Conservation (phyloP, 2,113 vertebrate genomes). For the Crocuta crocuta region DNA sequence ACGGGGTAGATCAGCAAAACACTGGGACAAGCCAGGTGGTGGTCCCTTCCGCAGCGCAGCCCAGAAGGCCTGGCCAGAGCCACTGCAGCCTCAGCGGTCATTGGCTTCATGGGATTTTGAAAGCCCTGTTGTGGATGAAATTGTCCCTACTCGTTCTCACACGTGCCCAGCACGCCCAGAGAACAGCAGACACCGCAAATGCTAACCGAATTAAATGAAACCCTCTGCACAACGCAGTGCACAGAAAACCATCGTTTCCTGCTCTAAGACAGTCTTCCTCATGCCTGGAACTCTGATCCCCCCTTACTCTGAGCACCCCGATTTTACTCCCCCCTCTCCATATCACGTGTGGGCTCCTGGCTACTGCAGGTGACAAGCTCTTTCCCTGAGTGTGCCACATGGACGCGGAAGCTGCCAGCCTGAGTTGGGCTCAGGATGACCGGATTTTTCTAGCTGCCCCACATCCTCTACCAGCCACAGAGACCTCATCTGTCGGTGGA, state of each 20-base stretch:
- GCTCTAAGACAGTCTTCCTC: not conserved
- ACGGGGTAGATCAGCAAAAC: not conserved
- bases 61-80: not conserved
- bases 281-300: not conserved
- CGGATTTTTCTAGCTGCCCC: not conserved
- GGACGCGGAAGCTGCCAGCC: not conserved
- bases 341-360: rapidly evolving
- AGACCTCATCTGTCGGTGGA: not conserved
- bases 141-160: not conserved
- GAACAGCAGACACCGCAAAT: rapidly evolving
- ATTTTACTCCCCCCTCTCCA: not conserved
- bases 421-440: not conserved
- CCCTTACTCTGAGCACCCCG: rapidly evolving
- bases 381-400: not conserved
- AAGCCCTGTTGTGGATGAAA: not conserved
- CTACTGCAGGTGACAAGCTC: not conserved
- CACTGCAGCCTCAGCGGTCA: not conserved
- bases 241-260: not conserved
- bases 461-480: not conserved
- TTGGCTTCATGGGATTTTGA: not conserved
- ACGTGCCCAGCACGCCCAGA: rapidly evolving
- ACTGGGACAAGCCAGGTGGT: rapidly evolving
- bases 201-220: not conserved
- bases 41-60: not conserved
- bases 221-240: not conserved